phyloP scores from a whole-genome alignment of 2,113 vertebrate species.

The Eretmochelys imbricata region DNA sequence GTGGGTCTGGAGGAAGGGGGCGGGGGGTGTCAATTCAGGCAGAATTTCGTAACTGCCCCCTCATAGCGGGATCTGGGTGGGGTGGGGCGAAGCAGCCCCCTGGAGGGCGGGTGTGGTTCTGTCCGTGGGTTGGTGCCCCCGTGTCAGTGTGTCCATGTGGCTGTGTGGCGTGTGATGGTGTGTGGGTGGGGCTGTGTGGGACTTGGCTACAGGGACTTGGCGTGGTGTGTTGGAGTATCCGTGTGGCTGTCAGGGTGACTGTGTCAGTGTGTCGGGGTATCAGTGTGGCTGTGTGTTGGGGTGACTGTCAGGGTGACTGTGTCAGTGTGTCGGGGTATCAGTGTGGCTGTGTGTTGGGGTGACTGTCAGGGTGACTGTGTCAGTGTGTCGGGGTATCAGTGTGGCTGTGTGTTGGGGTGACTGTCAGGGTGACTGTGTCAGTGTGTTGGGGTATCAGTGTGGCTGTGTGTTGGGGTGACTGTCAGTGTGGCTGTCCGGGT shows the following conservation, averaged over 20 bases:
- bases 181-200: not conserved
- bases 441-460: not conserved
- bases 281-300: too few relatives aligned
- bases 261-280: not conserved
- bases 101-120: not conserved
- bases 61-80: not conserved
- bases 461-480: too few relatives aligned
- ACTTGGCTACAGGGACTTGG: too few relatives aligned
- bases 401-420: too few relatives aligned
- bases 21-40: not conserved
- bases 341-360: too few relatives aligned
- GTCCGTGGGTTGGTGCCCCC: not conserved
- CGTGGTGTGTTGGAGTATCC: not conserved
- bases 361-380: too few relatives aligned
- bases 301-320: too few relatives aligned
- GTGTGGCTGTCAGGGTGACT: not conserved
- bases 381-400: too few relatives aligned
- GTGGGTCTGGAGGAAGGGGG: not conserved
- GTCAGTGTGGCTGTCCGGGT: not conserved
- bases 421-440: too few relatives aligned
- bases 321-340: too few relatives aligned
- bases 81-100: not conserved
- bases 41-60: not conserved
- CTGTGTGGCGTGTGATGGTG: too few relatives aligned
- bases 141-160: too few relatives aligned